Percentiles rank a stretch among this genome's conserved stretches.
phyloP scores from a whole-genome alignment of 2,888 invertebrate genomes.

The Lasioglossum villosulum region DNA sequence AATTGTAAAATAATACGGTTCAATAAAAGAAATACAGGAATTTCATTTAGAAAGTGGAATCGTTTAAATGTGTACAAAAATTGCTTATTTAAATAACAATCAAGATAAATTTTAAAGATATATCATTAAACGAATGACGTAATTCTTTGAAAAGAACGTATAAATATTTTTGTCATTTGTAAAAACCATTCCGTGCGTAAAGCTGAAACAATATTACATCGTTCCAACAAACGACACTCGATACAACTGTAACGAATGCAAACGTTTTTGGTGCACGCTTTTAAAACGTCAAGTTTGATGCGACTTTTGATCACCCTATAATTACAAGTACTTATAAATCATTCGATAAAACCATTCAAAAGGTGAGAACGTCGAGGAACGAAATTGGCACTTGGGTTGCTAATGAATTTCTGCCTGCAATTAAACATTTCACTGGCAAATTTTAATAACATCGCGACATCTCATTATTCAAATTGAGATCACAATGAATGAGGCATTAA shows the following conservation, averaged over 20 bases:
- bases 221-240: background rate
- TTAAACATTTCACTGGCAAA: background rate
- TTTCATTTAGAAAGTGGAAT: background rate
- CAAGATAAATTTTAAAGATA: background rate
- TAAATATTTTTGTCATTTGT: background rate
- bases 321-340: background rate
- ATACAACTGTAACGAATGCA: conserved; percentile 4
- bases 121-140: background rate
- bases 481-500: background rate
- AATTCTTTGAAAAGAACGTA: background rate
- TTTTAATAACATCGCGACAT: background rate
- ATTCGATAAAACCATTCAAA: background rate
- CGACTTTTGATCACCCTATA: background rate
- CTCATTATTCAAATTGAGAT: background rate
- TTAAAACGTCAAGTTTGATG: background rate
- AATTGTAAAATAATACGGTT: background rate
- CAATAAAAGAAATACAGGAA: no score
- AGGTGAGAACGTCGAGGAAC: background rate
- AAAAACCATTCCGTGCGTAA: background rate
- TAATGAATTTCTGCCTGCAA: background rate
- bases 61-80: background rate
- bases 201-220: background rate
- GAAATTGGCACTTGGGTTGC: background rate
- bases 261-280: background rate
- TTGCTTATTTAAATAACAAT: background rate